Conservation (phyloP, 2,797 vertebrate genomes). For the Semaprochilodus insignis region DNA sequence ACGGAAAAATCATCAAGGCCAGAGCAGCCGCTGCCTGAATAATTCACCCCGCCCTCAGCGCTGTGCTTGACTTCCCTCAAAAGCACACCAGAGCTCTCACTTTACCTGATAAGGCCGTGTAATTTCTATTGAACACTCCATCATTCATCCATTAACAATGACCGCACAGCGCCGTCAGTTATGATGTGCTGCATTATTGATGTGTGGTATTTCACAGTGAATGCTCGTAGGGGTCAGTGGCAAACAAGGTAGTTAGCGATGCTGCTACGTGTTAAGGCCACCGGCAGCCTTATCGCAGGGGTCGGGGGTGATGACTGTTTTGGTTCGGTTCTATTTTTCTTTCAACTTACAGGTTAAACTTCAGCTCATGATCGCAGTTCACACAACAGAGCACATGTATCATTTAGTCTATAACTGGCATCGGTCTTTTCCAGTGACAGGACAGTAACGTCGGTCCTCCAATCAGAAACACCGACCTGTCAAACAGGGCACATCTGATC, state of each 20-base stretch:
- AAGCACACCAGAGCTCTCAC: conserved; percentile 49
- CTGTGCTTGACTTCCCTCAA: conserved; percentile 58
- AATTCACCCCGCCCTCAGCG: conserved; percentile 68
- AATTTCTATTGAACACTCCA: conserved; percentile 67
- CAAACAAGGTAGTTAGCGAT: background rate
- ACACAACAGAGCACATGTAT: too few relatives aligned
- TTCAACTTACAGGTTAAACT: too few relatives aligned
- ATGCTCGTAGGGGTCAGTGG: conserved; percentile 25
- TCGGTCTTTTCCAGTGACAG: too few relatives aligned
- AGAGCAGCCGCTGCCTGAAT: conserved; percentile 66
- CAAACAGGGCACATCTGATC: too few relatives aligned
- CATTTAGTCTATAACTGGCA: too few relatives aligned
- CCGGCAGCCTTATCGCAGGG: too few relatives aligned
- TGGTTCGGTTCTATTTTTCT: too few relatives aligned
- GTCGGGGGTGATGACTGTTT: too few relatives aligned
- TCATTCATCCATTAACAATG: conserved; percentile 30
- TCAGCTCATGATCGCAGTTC: too few relatives aligned
- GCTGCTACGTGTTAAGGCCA: conserved; percentile 1
- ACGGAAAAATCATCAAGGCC: background rate
- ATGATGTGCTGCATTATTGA: conserved; percentile 58
- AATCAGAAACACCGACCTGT: too few relatives aligned
- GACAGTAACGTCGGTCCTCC: too few relatives aligned
- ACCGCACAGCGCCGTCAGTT: conserved; percentile 30
- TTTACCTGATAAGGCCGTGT: conserved; percentile 71
- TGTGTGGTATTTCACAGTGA: conserved; percentile 30